A percentile compares a stretch with the other conserved stretches of the same genome.
phyloP scores from a whole-genome alignment of 2,888 invertebrate species.

The Camponotus fellah region DNA sequence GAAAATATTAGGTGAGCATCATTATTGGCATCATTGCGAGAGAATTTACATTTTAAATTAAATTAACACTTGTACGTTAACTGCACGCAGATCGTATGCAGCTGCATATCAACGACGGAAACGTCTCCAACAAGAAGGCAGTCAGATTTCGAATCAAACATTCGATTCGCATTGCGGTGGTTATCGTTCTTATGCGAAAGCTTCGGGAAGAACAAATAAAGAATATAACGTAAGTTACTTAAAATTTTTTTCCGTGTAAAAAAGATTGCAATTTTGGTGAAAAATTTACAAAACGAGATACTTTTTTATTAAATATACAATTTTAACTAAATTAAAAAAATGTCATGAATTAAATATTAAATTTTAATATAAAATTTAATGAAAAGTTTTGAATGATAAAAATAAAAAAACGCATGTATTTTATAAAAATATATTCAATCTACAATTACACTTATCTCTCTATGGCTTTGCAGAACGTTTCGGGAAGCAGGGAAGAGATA shows the following conservation, averaged over 20 bases:
- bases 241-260: background rate
- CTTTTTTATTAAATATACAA: background rate
- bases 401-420: background rate
- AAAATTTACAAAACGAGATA: background rate
- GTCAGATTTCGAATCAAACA: slow-evolving; percentile 49
- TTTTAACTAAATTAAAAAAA: slow-evolving; percentile 8
- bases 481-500: slow-evolving; percentile 22
- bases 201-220: slow-evolving; percentile 22
- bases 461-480: slow-evolving; percentile 36
- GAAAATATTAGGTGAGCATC: slow-evolving; percentile 58
- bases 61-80: slow-evolving; percentile 3
- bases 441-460: background rate
- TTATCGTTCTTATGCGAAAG: slow-evolving; percentile 47
- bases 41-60: background rate
- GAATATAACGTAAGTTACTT: slow-evolving; percentile 55
- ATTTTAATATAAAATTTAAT: background rate
- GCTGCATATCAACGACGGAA: slow-evolving; percentile 65
- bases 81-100: slow-evolving; percentile 53
- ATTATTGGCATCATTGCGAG: background rate
- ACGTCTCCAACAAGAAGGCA: slow-evolving; percentile 60
- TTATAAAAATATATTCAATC: background rate
- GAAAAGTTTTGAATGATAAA: background rate
- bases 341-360: background rate
- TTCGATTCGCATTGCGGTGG: slow-evolving; percentile 46
- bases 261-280: background rate